Conservation (phyloP, 1,140 invertebrate genomes). For the Ridgeia piscesae region DNA sequence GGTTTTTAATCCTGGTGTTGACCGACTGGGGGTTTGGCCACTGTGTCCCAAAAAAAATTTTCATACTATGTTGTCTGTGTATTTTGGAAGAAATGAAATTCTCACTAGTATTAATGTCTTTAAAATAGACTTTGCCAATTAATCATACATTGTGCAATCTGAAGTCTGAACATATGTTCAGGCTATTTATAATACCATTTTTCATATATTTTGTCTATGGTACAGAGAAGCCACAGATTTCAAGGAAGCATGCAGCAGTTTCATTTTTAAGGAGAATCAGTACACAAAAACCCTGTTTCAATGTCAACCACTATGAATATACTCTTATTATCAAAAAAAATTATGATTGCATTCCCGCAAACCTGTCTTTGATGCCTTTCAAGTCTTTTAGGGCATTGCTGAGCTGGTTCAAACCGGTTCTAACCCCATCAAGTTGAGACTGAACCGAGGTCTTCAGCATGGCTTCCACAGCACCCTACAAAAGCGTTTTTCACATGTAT, state of each 20-base stretch:
- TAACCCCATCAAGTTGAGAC: conserved; percentile 94
- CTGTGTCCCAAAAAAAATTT: no score
- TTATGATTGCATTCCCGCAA: not conserved
- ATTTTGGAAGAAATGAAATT: no score
- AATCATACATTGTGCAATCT: not conserved
- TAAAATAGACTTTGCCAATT: not conserved
- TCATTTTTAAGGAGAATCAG: not conserved
- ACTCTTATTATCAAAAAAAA: not conserved
- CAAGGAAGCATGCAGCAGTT: not conserved
- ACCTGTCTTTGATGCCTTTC: conserved; percentile 68
- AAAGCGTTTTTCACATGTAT: not conserved
- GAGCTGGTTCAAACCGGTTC: conserved; percentile 88
- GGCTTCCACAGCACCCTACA: conserved; percentile 91
- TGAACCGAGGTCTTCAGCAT: conserved; percentile 98
- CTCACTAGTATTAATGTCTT: no score
- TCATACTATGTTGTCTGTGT: no score
- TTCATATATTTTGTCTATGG: no score
- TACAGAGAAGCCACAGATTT: not conserved
- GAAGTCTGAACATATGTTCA: no score
- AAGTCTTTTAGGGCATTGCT: conserved; percentile 76
- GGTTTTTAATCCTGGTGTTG: no score
- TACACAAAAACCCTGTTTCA: not conserved
- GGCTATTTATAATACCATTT: no score
- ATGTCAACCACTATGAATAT: not conserved
- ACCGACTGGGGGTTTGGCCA: no score